Percentiles rank a stretch among this genome's conserved stretches.
phyloP scores from a whole-genome alignment of 35 echinoderm and acorn worm genomes.

The Strongylocentrotus purpuratus region DNA sequence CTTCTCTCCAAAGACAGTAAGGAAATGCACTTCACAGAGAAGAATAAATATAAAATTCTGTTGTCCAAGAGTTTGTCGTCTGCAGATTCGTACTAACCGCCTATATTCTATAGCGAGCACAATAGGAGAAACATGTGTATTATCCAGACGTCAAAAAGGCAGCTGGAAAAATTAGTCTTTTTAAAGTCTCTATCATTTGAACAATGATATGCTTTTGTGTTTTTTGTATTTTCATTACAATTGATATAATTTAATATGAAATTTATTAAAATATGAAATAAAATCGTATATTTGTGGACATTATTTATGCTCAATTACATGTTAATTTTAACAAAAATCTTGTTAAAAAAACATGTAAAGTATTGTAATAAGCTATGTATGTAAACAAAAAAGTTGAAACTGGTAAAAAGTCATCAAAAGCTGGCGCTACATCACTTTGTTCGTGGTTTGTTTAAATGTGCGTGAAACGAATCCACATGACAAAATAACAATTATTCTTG shows the following conservation, averaged over 20 bases:
- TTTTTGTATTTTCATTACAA: neutral
- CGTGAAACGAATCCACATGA: too few species aligned
- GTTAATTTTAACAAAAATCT: neutral
- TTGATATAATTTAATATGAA: too few species aligned
- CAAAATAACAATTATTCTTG: too few species aligned
- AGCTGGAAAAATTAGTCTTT: neutral
- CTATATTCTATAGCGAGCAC: neutral
- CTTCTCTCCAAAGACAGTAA: neutral
- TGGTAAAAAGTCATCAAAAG: neutral
- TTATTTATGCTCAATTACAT: too few species aligned
- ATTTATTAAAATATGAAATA: too few species aligned
- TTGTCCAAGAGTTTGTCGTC: neutral
- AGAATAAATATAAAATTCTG: neutral
- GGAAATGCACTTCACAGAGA: neutral
- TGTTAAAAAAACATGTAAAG: neutral
- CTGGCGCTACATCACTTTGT: neutral
- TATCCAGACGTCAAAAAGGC: neutral
- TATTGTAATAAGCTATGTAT: neutral
- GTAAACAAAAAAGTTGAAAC: constrained; percentile 13
- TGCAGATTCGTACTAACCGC: constrained; percentile 5
- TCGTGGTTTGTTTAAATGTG: neutral
- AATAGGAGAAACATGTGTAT: constrained; percentile 10
- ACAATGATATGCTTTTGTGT: neutral
- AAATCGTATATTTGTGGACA: too few species aligned
- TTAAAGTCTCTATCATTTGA: neutral